Evolutionary conservation across 2,888 invertebrate genomes (phyloP), one percentile per base, ranked within the genome.

Genomic region (Noctuana brunneofusca): DNA sequence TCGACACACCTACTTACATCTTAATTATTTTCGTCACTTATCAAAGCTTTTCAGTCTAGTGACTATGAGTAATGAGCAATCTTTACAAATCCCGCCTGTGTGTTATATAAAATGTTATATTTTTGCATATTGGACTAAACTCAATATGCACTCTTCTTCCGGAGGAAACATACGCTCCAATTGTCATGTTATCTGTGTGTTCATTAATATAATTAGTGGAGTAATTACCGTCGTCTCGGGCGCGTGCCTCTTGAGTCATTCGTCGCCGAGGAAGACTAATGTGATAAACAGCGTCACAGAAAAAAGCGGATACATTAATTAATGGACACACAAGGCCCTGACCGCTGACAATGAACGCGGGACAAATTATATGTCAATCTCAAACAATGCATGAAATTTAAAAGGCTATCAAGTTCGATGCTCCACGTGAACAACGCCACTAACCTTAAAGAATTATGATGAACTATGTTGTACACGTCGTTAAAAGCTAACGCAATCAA

Each of bases 251-350:
- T 76, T 83, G 83, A 85, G 79, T 86, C 84, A 81, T 80, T 75
- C 74, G 76, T 79, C 78, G 74, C 74, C 75, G 75, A 80, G 78
- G 78, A 83, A 77, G 75, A 79, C 78, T 85, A 86, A 87, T 86
- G 81, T 83, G 87, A 87, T 87, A 84, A 88, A 78, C 81, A 79
- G 77, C 75, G 72, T 74, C 80, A 79, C 81, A 83, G 81, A 87
- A 87, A 88, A 57, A 88, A 84, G 81, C 90, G 90, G 89, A 90
- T 85, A 87, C 81, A 80, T 79, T 89, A 88, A 91, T 89, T 90
- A 79, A 86, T 83, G 82, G 80, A 72, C 81, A 81, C 80, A 79
- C 83, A 79, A 82, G 88, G 75, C 81, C 86, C 78, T 83, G 87
- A 84, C 87, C 84, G 78, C 75, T 50, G 30, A 63, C 69, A 71